Evolutionary conservation across 1,140 invertebrate genomes (phyloP), one percentile per base, ranked within the genome.

Genomic region (Calephelis virginiensis): DNA sequence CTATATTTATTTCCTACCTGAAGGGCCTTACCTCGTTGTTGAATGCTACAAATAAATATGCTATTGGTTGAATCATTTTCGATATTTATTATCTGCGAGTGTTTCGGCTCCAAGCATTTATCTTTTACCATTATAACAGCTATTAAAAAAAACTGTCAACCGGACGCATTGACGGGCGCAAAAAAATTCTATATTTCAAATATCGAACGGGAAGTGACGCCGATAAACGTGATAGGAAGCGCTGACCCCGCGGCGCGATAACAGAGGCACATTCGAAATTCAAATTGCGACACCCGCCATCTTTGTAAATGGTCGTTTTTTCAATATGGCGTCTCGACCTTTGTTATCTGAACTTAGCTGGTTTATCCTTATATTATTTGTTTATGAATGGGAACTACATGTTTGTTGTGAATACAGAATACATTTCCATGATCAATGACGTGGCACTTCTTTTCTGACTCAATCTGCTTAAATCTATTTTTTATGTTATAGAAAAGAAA

Each of bases 211-310:
- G 82, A 84, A 82, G 75, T 81, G 77, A 79, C 71, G 70, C 68
- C 77, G 78, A 81, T 81, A 81, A 83, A 80, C 68, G 75, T 73
- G 82, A 84, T 84, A 84, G 82, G 80, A 84, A 81, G 72, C 74
- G 75, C 80, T 84, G 82, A 84, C 82, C 82, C 82, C 72, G 81
- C 72, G 81, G 62, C 69, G 74, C 78, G 82, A 84, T 84, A 84
- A 81, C 76, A 72, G 69, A 68, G 70, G 69, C 69, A 43, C 63
- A 76, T 78, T 80, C 76, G 70, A 82, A 82, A 77, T 82, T 82
- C 74, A 78, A 82, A 81, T 80, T 79, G 75, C 74, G 72, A 80
- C 75, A 75, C 70, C 69, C 72, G 71, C 72, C 76, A 76, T 78
- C 76, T 78, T 72, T 80, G 75, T 74, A 76, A 78, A 78, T 76